Conservation (phyloP, 2,888 invertebrate species). For the Esperia sulphurella region DNA sequence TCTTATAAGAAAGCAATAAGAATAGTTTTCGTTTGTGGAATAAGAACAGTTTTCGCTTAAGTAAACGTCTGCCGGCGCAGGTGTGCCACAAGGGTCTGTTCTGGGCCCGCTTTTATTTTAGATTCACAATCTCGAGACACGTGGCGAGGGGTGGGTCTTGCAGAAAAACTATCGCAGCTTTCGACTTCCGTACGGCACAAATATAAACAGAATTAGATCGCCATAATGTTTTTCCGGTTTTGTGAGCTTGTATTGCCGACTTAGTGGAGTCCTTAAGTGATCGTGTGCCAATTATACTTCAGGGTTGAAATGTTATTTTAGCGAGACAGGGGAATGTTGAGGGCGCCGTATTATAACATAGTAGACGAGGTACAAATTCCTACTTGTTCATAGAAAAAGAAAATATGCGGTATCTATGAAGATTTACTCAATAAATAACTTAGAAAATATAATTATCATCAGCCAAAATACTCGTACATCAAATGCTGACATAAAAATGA, state of each 20-base stretch:
- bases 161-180: slow-evolving; percentile 71
- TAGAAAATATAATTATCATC: no score
- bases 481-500: no score
- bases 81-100: slow-evolving; percentile 68
- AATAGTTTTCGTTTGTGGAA: slow-evolving; percentile 23
- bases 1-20: slow-evolving; percentile 37
- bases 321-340: neutral
- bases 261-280: slow-evolving; percentile 53
- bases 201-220: slow-evolving; percentile 72
- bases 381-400: no score
- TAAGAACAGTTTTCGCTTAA: slow-evolving; percentile 14
- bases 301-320: slow-evolving; percentile 11
- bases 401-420: no score
- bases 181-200: slow-evolving; percentile 69
- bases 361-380: no score
- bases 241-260: slow-evolving; percentile 54
- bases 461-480: no score
- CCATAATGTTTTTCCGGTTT: slow-evolving; percentile 76
- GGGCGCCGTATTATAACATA: no score
- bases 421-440: no score
- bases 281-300: slow-evolving; percentile 52
- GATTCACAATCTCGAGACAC: slow-evolving; percentile 69
- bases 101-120: slow-evolving; percentile 67
- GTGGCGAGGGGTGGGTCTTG: slow-evolving; percentile 62
- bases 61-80: slow-evolving; percentile 46